These are phyloP conservation scores for Aradus depressus DNA, from an alignment of 2,888 invertebrate species.

Conservation along the genomic window DNA sequence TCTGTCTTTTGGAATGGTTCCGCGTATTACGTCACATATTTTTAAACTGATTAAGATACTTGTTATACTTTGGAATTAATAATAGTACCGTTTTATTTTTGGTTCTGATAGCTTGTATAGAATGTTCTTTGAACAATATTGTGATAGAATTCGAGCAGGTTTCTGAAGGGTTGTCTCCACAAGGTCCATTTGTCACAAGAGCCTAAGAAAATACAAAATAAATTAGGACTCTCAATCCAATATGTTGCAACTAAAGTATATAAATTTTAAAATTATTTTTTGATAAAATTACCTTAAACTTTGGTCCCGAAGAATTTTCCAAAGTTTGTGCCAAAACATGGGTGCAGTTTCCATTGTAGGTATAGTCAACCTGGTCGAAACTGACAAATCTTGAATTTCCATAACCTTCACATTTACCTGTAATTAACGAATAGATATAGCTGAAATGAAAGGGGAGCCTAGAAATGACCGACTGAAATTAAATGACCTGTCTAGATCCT, in stretches of 20 bases:
- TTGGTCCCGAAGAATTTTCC: slow-evolving; percentile 18
- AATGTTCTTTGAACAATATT: slow-evolving; percentile 52
- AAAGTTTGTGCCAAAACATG: slow-evolving; percentile 56
- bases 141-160: slow-evolving; percentile 58
- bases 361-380: slow-evolving; percentile 69
- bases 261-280: too few relatives aligned
- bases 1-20: too few relatives aligned
- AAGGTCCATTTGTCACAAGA: slow-evolving; percentile 58
- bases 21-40: too few relatives aligned
- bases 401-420: slow-evolving; percentile 56
- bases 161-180: slow-evolving; percentile 45
- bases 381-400: slow-evolving; percentile 72
- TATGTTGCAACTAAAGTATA: too few relatives aligned
- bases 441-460: not conserved
- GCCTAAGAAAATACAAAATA: slow-evolving; percentile 40
- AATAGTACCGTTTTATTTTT: slow-evolving; percentile 4
- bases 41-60: not conserved
- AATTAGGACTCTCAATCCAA: too few relatives aligned
- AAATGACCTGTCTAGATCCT: too few relatives aligned
- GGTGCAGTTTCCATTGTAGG: slow-evolving; percentile 73
- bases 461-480: too few relatives aligned
- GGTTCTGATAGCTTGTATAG: slow-evolving; percentile 38
- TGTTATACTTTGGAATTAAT: too few relatives aligned
- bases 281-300: slow-evolving; percentile 30
- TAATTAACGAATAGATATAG: not conserved